These are phyloP conservation scores for Coelinius sp. DNA, from an alignment of 2,888 invertebrate species.

Conservation along the genomic window DNA sequence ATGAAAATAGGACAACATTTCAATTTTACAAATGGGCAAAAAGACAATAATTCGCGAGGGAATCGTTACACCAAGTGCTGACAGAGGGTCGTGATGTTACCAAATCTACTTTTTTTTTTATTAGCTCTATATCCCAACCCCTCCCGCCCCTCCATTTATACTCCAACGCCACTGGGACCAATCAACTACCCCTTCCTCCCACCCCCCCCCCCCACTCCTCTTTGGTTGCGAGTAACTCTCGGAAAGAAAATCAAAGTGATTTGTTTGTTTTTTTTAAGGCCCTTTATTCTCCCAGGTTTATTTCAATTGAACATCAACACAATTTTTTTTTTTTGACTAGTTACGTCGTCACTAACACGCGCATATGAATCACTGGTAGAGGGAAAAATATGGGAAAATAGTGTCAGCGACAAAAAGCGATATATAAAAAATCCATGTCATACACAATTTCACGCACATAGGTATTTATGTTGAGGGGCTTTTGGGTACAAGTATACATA, in stretches of 20 bases:
- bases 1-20: background rate
- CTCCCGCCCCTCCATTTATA: slow-evolving; percentile 37
- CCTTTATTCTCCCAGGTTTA: background rate
- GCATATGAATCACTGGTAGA: background rate
- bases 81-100: background rate
- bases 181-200: slow-evolving; percentile 59
- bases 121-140: background rate
- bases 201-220: background rate
- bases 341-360: background rate
- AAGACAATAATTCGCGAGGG: slow-evolving; percentile 15
- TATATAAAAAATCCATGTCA: slow-evolving; percentile 1
- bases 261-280: slow-evolving; percentile 14
- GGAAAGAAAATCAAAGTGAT: slow-evolving; percentile 3
- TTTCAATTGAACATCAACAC: background rate
- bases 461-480: background rate
- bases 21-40: background rate
- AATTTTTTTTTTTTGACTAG: background rate
- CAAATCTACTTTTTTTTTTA: background rate
- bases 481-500: background rate
- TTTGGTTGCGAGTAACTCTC: background rate
- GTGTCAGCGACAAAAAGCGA: slow-evolving; percentile 22
- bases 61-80: background rate
- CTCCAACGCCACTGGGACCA: slow-evolving; percentile 68
- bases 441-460: slow-evolving; percentile 6
- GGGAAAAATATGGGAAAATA: background rate